Percentiles rank a stretch among this genome's conserved stretches.
Evolutionary conservation across 2,797 vertebrate species (phyloP).

Genomic region (Molossus molossus): DNA sequence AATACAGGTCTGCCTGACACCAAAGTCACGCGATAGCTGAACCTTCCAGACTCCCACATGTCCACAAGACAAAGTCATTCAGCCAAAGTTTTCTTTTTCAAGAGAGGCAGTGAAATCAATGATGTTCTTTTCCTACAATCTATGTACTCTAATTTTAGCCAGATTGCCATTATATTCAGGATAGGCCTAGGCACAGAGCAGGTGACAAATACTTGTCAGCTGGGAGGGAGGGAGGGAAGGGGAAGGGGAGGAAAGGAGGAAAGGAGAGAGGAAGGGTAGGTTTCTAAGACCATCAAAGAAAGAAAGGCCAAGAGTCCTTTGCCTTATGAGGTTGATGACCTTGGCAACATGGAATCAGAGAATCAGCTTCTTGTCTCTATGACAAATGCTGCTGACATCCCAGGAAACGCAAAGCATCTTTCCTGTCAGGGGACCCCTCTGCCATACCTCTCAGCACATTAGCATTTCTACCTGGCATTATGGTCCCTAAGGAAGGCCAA

Average conservation of each 20-base stretch:
- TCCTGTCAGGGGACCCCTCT: neutral
- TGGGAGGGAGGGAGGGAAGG: neutral
- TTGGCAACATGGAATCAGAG: too few relatives aligned
- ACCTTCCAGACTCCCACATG: neutral
- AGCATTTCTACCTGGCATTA: neutral
- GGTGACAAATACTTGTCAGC: neutral
- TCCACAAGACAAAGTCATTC: neutral
- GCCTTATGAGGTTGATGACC: neutral
- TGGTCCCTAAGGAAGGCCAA: neutral
- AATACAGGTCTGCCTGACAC: neutral
- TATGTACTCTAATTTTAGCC: neutral
- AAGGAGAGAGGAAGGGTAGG: accelerated
- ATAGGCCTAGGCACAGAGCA: neutral
- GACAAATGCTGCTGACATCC: neutral
- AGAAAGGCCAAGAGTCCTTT: neutral
- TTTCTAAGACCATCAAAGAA: neutral
- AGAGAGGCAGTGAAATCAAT: neutral
- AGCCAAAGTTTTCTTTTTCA: neutral
- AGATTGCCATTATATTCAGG: neutral
- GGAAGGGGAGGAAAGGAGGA: accelerated
- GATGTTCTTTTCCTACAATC: neutral
- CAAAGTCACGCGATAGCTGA: neutral
- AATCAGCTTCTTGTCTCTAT: neutral
- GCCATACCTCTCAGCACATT: neutral
- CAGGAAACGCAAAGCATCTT: neutral